Evolutionary conservation across 2,888 invertebrate species (phyloP).

Genomic region (Thereva unica): DNA sequence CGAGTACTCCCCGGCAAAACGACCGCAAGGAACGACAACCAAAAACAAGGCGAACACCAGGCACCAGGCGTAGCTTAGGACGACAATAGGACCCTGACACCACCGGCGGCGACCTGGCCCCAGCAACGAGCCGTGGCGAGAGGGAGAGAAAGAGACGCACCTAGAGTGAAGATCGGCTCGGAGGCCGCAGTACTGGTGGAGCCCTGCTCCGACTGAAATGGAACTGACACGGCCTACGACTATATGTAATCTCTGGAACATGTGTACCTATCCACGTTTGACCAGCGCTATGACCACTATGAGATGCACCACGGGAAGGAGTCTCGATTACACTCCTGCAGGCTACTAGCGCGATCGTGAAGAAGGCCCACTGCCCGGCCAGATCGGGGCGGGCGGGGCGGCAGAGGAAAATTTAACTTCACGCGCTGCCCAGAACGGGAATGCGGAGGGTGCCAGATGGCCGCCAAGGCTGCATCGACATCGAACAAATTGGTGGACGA

Average conservation of each 20-base stretch:
- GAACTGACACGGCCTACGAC: slow-evolving; percentile 38
- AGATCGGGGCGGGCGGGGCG: neutral
- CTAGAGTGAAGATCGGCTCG: no score
- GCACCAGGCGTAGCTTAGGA: slow-evolving; percentile 20
- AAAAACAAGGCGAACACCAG: slow-evolving; percentile 20
- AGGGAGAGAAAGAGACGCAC: no score
- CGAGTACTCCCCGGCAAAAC: slow-evolving; percentile 19
- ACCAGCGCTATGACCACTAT: slow-evolving; percentile 24
- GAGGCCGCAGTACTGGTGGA: no score
- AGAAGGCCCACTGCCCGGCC: slow-evolving; percentile 13
- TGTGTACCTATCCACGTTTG: slow-evolving; percentile 39
- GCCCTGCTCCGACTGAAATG: slow-evolving; percentile 35
- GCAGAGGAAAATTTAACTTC: slow-evolving; percentile 6
- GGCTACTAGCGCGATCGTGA: slow-evolving; percentile 34
- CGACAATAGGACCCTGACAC: slow-evolving; percentile 19
- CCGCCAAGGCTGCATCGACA: slow-evolving; percentile 4
- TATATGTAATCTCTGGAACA: slow-evolving; percentile 38
- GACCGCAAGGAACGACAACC: slow-evolving; percentile 24
- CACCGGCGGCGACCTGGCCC: slow-evolving; percentile 16
- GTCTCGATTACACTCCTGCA: slow-evolving; percentile 23
- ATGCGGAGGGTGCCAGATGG: slow-evolving; percentile 33
- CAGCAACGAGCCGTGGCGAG: neutral
- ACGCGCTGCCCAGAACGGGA: slow-evolving; percentile 3
- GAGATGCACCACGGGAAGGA: slow-evolving; percentile 17
- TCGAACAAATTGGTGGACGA: slow-evolving; percentile 34